These are phyloP conservation scores for Indri indri DNA, from an alignment of 2,113 vertebrate species.

Conservation along the genomic window DNA sequence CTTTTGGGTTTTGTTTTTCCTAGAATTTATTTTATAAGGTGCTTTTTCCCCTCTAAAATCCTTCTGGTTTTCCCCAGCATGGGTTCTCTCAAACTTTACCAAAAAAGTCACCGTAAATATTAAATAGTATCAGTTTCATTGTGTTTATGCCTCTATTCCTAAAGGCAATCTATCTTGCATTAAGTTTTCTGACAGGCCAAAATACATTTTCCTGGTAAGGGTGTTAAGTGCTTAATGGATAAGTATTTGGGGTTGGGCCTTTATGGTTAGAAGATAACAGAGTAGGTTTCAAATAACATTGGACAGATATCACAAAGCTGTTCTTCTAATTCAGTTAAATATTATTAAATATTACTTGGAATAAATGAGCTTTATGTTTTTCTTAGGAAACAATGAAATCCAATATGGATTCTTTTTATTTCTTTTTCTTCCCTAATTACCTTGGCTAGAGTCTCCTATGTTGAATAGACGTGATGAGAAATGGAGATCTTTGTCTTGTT, in stretches of 20 bases:
- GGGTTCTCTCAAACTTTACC: neutral
- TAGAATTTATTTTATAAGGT: neutral
- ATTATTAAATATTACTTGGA: neutral
- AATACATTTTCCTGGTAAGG: neutral
- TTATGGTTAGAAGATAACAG: neutral
- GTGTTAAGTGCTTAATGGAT: neutral
- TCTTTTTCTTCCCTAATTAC: neutral
- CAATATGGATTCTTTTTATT: neutral
- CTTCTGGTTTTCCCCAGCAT: neutral
- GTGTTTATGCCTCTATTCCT: neutral
- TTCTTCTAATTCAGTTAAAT: neutral
- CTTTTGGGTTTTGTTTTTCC: neutral
- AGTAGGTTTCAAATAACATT: neutral
- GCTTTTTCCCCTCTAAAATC: neutral
- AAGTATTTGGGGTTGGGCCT: neutral
- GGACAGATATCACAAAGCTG: neutral
- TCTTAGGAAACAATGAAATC: neutral
- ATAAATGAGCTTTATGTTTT: neutral
- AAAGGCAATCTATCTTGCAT: neutral
- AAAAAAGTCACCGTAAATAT: neutral
- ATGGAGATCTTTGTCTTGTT: neutral
- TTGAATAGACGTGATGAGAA: neutral
- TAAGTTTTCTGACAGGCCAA: neutral
- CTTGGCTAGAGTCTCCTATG: neutral
- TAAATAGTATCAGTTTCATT: neutral